Evolutionary conservation across 2,113 vertebrate genomes (phyloP).

Genomic region (Mormoops blainvillei): DNA sequence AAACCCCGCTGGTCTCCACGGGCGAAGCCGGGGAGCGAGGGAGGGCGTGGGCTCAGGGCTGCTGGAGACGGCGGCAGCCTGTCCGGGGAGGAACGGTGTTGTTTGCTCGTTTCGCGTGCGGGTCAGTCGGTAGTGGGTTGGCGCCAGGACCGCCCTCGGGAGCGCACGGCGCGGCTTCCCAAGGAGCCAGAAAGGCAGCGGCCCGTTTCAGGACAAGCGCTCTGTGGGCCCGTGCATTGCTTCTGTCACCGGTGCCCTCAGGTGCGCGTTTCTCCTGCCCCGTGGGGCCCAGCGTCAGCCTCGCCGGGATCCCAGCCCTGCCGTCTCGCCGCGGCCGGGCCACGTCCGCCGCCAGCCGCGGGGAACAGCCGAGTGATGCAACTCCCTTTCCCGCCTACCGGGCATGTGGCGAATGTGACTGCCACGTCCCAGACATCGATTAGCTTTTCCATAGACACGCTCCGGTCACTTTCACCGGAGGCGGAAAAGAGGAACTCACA

Average conservation of each 20-base stretch:
- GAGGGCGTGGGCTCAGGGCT: accelerated
- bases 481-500: background rate
- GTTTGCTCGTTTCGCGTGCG: too few relatives aligned
- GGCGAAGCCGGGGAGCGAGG: background rate
- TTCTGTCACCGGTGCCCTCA: background rate
- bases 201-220: background rate
- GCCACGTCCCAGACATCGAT: background rate
- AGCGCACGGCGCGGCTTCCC: accelerated
- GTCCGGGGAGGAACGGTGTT: too few relatives aligned
- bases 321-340: accelerated
- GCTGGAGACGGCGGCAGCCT: accelerated
- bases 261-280: background rate
- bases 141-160: accelerated
- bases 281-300: accelerated
- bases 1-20: background rate
- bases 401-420: accelerated
- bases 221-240: background rate
- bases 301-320: background rate
- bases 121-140: too few relatives aligned
- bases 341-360: accelerated
- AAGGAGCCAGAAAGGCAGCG: accelerated
- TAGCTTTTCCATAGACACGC: accelerated
- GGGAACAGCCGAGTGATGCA: accelerated
- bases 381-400: background rate
- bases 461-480: background rate